phyloP scores from a whole-genome alignment of 2,888 invertebrate species.

The Cephalotes varians region DNA sequence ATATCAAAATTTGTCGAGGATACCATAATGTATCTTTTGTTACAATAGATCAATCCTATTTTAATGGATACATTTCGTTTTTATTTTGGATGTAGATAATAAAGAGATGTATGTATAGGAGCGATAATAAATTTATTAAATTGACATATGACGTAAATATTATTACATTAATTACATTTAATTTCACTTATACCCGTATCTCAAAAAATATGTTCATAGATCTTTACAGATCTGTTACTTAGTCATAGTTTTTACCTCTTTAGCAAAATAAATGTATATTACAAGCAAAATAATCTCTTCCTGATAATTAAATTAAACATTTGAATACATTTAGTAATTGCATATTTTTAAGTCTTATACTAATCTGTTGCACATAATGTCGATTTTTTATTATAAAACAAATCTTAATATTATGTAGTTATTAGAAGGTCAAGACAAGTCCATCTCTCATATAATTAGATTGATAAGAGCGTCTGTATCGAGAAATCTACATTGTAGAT shows the following conservation, averaged over 20 bases:
- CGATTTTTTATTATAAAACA: slow-evolving; percentile 21
- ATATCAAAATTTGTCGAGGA: neutral
- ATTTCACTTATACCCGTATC: slow-evolving; percentile 22
- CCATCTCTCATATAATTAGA: neutral
- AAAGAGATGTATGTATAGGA: neutral
- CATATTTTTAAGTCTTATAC: slow-evolving; percentile 13
- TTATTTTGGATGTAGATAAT: neutral
- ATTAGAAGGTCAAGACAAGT: neutral
- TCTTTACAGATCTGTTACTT: slow-evolving; percentile 13
- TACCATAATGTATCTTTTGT: neutral
- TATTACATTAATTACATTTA: slow-evolving; percentile 19
- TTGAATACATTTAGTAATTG: slow-evolving; percentile 14
- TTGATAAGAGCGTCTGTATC: neutral
- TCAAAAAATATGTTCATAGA: slow-evolving; percentile 32
- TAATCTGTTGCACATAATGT: slow-evolving; percentile 40
- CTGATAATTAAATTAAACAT: neutral
- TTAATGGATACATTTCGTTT: neutral
- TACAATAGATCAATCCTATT: neutral
- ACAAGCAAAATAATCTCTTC: slow-evolving; percentile 34
- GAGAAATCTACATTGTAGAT: slow-evolving; percentile 19
- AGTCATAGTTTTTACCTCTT: slow-evolving; percentile 35
- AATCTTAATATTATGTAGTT: neutral
- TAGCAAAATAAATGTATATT: slow-evolving; percentile 45
- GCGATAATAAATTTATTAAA: slow-evolving; percentile 30
- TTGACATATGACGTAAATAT: slow-evolving; percentile 1